Evolutionary conservation across 2,888 invertebrate genomes (phyloP).

Genomic region (Drosophila meridiana): DNA sequence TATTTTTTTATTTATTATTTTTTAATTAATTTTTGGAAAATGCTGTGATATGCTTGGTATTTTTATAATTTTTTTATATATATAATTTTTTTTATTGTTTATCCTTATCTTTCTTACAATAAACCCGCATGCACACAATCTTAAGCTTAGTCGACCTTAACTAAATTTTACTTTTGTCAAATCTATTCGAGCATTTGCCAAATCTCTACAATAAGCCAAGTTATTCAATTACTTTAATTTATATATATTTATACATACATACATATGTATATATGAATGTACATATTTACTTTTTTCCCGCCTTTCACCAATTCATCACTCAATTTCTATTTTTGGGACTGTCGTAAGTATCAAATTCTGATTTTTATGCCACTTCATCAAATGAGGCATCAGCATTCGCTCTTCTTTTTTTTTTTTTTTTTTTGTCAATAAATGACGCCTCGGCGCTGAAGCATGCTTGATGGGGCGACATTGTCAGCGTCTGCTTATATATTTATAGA

Average conservation of each 20-base stretch:
- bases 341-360: slow-evolving; percentile 32
- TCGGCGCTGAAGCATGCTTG: slow-evolving; percentile 11
- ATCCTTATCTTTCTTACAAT: too few species aligned
- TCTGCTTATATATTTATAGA: slow-evolving; percentile 14
- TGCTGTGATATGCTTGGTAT: too few species aligned
- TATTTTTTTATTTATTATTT: too few species aligned
- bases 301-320: slow-evolving; percentile 26
- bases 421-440: slow-evolving; percentile 48
- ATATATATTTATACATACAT: neutral
- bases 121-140: neutral
- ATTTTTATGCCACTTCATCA: slow-evolving; percentile 61
- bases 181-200: neutral
- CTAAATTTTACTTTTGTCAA: too few species aligned
- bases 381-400: slow-evolving; percentile 47
- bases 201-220: neutral
- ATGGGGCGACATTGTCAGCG: slow-evolving; percentile 37
- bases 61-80: too few species aligned
- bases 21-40: too few species aligned
- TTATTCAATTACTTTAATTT: slow-evolving; percentile 1
- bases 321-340: slow-evolving; percentile 46
- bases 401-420: slow-evolving; percentile 1
- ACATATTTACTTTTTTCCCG: slow-evolving; percentile 1
- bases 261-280: neutral
- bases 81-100: too few species aligned
- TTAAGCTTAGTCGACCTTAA: neutral